Conservation (phyloP, 2,113 vertebrate species). For the Pandion haliaetus region DNA sequence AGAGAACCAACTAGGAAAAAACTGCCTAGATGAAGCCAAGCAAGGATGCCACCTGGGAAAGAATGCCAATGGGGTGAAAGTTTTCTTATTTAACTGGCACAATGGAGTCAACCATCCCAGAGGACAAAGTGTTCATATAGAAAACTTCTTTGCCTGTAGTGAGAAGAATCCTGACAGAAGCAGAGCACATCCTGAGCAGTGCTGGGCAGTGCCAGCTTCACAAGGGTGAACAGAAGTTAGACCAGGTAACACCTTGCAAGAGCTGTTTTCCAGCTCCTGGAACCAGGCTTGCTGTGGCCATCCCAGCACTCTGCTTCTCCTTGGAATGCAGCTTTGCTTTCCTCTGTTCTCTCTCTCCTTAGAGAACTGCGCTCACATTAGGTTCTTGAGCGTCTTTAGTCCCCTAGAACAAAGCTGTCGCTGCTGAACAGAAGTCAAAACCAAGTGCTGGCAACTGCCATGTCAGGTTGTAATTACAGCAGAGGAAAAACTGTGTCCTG, state of each 20-base stretch:
- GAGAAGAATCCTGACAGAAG: neutral
- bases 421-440: neutral
- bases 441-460: neutral
- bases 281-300: neutral
- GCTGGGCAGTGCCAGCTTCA: neutral
- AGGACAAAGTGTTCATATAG: neutral
- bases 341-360: neutral
- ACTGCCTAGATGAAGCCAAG: neutral
- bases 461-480: neutral
- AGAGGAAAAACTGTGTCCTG: neutral
- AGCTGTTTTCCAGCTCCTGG: neutral
- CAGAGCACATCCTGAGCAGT: neutral
- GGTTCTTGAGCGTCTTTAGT: neutral
- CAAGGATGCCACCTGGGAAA: neutral
- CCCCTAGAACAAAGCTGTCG: neutral
- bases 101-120: neutral
- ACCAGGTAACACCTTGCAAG: neutral
- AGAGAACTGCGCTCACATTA: neutral
- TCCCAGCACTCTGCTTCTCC: neutral
- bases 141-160: neutral
- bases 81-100: neutral
- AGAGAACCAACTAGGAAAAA: neutral
- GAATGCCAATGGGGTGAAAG: neutral
- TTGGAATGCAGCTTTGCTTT: neutral
- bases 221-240: too few species aligned